Evolutionary conservation across 2,888 invertebrate genomes (phyloP).

Genomic region (Therioaphis trifolii): DNA sequence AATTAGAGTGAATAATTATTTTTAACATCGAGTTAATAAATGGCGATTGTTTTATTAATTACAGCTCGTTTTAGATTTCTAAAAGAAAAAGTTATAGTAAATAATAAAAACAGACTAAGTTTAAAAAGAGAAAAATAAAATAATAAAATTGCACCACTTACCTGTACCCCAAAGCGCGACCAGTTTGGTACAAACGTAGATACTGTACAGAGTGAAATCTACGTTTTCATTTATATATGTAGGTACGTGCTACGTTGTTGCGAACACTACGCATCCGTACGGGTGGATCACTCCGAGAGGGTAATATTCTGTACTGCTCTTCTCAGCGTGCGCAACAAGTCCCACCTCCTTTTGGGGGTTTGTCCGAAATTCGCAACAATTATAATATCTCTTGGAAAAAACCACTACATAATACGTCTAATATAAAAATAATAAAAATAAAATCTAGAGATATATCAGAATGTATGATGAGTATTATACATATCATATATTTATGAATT

Average conservation of each 20-base stretch:
- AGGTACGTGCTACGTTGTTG: slow-evolving; percentile 25
- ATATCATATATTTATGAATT: no score
- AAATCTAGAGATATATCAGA: no score
- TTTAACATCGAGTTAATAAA: no score
- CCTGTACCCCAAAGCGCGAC: slow-evolving; percentile 43
- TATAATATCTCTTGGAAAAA: background rate
- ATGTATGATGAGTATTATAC: no score
- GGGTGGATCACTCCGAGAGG: slow-evolving; percentile 53
- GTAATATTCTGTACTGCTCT: slow-evolving; percentile 26
- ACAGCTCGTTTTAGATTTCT: no score
- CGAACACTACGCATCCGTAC: slow-evolving; percentile 44
- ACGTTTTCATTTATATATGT: slow-evolving; percentile 44
- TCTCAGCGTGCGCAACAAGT: slow-evolving; percentile 62
- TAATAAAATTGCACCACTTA: slow-evolving; percentile 33
- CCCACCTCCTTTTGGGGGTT: slow-evolving; percentile 30
- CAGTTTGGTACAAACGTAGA: slow-evolving; percentile 48
- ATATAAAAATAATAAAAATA: no score
- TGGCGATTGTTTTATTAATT: no score
- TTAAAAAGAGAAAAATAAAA: background rate
- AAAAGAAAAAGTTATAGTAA: no score
- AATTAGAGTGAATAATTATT: no score
- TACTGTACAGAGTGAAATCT: slow-evolving; percentile 40
- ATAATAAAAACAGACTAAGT: background rate
- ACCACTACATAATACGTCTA: no score
- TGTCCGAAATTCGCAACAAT: background rate